Base-by-base conservation (phyloP, 2,888 invertebrate genomes). In the Eupithecia subfuscata region DNA sequence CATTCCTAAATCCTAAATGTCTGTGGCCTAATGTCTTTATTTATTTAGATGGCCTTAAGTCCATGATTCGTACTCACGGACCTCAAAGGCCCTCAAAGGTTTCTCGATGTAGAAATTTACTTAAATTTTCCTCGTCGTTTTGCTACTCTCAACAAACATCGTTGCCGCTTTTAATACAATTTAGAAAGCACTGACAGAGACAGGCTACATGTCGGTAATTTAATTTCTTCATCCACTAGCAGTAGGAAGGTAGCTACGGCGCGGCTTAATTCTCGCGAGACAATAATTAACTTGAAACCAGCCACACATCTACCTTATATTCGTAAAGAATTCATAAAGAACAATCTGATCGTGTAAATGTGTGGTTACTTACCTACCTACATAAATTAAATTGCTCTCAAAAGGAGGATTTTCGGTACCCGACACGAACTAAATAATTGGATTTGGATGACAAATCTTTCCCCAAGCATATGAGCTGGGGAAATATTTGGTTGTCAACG, bases 401-500 rank as follows among this genome's bases (percentile, higher is more conserved):
- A 84, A 87, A 88, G 88, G 84, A 87, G 85, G 87, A 89, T 89
- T 88, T 90, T 88, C 34, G 89, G 88, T 89, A 86, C 88, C 89
- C 88, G 90, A 90, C 90, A 87, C 86, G 83, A 85, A 86, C 88
- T 92, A 91, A 92, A 92, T 93, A 92, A 92, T 91, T 92, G 91
- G 91, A 83, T 84, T 83, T 81, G 85, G 88, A 84, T 86, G 89
- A 91, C 89, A 90, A 89, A 91, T 89, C 83, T 85, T 85, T 83
- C 79, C 82, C 73, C 76, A 82, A 77, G 80, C 78, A 79, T 78
- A 80, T 76, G 80, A 78, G 80, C 81, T 83, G 79, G 80, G 83
- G 85, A 86, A 85, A 86, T 84, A 71, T 79, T 76, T 80, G 4
- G 22, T 22, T 56, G 52, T 56, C 52, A 11, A 56, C 52, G 11